A percentile compares a stretch with the other conserved stretches of the same genome.
phyloP scores from a whole-genome alignment of 1,140 invertebrate genomes.

The Wiebesia pumilae region DNA sequence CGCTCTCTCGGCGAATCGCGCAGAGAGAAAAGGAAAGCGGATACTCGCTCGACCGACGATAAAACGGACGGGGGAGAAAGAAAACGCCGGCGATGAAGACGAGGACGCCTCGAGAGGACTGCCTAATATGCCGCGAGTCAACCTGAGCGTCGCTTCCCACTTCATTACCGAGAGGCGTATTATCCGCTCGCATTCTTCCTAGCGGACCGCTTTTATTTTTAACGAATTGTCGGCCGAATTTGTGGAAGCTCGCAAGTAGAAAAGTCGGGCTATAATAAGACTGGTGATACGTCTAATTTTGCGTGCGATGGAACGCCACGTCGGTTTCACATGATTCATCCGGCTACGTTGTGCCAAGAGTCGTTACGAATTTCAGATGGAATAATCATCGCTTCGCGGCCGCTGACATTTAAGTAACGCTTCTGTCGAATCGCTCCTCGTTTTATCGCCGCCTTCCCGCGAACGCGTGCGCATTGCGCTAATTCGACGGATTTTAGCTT shows the following conservation, averaged over 20 bases:
- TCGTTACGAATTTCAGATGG: not conserved
- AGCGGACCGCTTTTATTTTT: too few species aligned
- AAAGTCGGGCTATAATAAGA: constrained; percentile 16
- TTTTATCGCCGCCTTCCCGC: not conserved
- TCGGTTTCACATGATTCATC: not conserved
- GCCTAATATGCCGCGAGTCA: not conserved
- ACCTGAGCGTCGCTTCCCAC: too few species aligned
- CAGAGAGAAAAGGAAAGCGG: constrained; percentile 31
- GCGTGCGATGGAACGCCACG: not conserved
- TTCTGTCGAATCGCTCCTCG: too few species aligned
- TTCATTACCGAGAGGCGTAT: too few species aligned
- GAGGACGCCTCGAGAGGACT: too few species aligned
- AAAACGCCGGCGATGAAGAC: not conserved
- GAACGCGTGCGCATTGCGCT: not conserved
- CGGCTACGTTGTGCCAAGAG: not conserved
- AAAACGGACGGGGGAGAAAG: not conserved
- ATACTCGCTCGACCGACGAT: constrained; percentile 6
- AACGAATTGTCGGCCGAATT: too few species aligned
- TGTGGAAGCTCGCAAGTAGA: not conserved
- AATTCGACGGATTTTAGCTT: not conserved
- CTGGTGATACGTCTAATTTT: constrained; percentile 12
- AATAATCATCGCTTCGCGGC: too few species aligned
- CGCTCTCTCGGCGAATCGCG: not conserved
- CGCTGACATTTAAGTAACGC: not conserved
- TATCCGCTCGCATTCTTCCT: too few species aligned